A percentile compares a stretch with the other conserved stretches of the same genome.
These are phyloP conservation scores for Didymodactylos carnosus DNA, from an alignment of 2,888 invertebrate genomes.

Conservation along the genomic window DNA sequence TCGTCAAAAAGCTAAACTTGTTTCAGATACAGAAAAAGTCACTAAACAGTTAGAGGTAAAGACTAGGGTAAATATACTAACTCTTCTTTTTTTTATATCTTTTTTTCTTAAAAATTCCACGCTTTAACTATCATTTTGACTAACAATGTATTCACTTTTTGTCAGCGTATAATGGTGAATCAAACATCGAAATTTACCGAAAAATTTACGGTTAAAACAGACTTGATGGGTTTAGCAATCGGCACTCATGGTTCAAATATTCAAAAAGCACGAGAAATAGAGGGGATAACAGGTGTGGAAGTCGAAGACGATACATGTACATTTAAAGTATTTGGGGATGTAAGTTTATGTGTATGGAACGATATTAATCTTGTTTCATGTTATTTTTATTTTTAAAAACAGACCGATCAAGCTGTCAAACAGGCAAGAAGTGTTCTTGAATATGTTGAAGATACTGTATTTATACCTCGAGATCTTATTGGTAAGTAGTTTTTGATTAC, in stretches of 20 bases:
- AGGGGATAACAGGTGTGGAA: constrained; percentile 21
- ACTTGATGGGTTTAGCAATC: constrained; percentile 85
- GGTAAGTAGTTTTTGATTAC: constrained; percentile 15
- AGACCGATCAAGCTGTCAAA: constrained; percentile 32
- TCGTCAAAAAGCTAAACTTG: constrained; percentile 50
- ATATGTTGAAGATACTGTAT: constrained; percentile 82
- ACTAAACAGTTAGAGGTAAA: constrained; percentile 63
- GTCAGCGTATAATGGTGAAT: neutral
- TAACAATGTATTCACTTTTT: neutral
- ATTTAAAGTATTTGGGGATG: constrained; percentile 85
- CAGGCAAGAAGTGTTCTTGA: constrained; percentile 80
- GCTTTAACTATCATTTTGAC: too few relatives aligned
- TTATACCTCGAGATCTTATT: constrained; percentile 79
- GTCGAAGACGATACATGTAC: constrained; percentile 68
- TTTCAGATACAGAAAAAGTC: constrained; percentile 88
- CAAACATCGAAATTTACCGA: neutral
- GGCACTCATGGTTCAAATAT: constrained; percentile 92
- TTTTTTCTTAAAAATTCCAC: too few relatives aligned
- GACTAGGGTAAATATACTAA: too few relatives aligned
- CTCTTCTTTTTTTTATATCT: too few relatives aligned
- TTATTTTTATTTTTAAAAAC: neutral
- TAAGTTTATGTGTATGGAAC: too few relatives aligned
- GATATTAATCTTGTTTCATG: too few relatives aligned
- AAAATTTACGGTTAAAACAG: constrained; percentile 6
- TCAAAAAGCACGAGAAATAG: constrained; percentile 11